Evolutionary conservation across 2,113 vertebrate genomes (phyloP), one percentile per base, ranked within the genome.

Genomic region (Thamnaconus septentrionalis): DNA sequence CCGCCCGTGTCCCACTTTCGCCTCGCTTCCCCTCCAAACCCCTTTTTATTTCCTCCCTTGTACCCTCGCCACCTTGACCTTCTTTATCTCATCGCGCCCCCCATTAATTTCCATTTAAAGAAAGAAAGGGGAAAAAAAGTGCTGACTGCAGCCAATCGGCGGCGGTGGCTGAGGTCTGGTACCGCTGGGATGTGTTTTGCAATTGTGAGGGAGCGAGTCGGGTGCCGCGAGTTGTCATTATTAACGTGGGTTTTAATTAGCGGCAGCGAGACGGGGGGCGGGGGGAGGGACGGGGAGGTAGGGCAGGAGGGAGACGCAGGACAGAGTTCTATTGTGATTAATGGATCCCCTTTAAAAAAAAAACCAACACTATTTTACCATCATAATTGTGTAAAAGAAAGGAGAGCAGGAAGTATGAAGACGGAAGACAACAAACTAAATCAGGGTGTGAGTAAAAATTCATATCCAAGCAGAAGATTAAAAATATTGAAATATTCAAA

Each of bases 101-200:
- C 61, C 61, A 73, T 61, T 89, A 8, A 39, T 81, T 89, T 88
- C 79, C 82, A 67, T 75, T 50, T 11, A 50, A 76, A 91, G 81
- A 85, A 83, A 93, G 18, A 31, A 31, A 31, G 18, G 18, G 18
- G 2, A 31, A 31, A 31, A 31, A 31, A 31, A 90, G 92, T 91
- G 92, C 95, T 93, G 93, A 94, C 90, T 92, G 91, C 87, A 90
- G 18, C 18, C 93, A 92, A 84, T 84, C 79, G 47, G 86, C 18
- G 79, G 76, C 85, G 64, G 52, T 82, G 86, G 94, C 48, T 5
- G 48, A 50, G 48, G 10, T n/a, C 48, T 4, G 4, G 48, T 50
- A n/a, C 48, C 48, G 6, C 48, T 7, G 48, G 8, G 48, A 50
- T 9, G n/a, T 46, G 48, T 11, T n/a, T 50, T 11, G 10, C 48